Conservation (phyloP, 1,140 invertebrate species). For the Drosophila kanapiae region DNA sequence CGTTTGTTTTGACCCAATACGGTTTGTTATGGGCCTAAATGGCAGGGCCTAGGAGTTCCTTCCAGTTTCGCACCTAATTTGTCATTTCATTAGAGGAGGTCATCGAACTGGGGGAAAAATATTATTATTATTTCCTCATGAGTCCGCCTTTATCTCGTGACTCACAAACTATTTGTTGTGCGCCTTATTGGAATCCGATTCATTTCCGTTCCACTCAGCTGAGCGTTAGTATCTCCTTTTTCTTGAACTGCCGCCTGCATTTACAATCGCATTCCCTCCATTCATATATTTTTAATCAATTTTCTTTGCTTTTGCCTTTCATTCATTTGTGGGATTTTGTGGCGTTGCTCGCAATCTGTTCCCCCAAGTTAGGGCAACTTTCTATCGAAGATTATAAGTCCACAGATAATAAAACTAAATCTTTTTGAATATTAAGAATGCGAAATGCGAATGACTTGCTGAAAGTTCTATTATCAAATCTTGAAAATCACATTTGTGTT, state of each 20-base stretch:
- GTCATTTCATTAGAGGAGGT: conserved; percentile 13
- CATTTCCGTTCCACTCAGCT: conserved; percentile 43
- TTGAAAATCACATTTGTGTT: conserved; percentile 7
- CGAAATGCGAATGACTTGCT: conserved; percentile 25
- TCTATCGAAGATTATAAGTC: conserved; percentile 21
- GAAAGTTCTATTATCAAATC: conserved; percentile 22
- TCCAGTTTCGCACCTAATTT: conserved; percentile 62
- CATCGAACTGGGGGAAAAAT: conserved; percentile 24
- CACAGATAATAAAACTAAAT: conserved; percentile 6
- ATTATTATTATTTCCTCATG: background rate
- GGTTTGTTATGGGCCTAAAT: conserved; percentile 3
- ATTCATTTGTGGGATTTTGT: conserved; percentile 18
- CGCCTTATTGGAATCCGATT: conserved; percentile 26
- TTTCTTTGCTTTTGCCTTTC: conserved; percentile 17
- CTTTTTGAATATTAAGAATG: conserved; percentile 8
- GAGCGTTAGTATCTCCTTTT: conserved; percentile 14
- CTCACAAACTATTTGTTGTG: conserved; percentile 11
- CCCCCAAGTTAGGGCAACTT: conserved; percentile 6
- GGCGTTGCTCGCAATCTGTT: background rate
- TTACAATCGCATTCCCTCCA: conserved; percentile 31
- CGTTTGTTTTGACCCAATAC: conserved; percentile 54
- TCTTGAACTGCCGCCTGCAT: conserved; percentile 10
- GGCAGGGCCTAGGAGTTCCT: background rate
- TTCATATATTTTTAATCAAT: conserved; percentile 62
- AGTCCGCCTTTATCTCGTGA: conserved; percentile 5